These are phyloP conservation scores for Pachyuromys duprasi DNA, from an alignment of 2,797 vertebrate genomes.

Conservation along the genomic window DNA sequence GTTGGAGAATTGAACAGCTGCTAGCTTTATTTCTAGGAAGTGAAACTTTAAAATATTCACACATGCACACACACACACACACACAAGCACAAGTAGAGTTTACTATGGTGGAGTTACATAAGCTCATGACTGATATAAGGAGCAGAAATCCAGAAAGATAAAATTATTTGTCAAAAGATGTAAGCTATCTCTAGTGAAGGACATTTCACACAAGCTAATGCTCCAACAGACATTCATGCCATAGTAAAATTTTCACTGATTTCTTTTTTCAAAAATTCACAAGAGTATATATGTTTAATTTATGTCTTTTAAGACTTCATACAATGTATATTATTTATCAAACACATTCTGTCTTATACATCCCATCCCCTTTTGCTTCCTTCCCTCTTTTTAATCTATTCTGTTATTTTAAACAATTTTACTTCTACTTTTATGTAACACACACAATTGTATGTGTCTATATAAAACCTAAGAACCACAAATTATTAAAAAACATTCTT, in stretches of 20 bases:
- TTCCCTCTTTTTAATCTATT: not conserved
- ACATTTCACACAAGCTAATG: not conserved
- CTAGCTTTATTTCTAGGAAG: slow-evolving; percentile 57
- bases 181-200: slow-evolving; percentile 17
- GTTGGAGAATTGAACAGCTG: slow-evolving; percentile 49
- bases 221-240: not conserved
- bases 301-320: not conserved
- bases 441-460: not conserved
- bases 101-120: not conserved
- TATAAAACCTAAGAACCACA: not conserved
- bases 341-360: not conserved
- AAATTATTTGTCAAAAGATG: slow-evolving; percentile 28
- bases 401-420: not conserved
- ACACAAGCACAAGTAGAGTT: not conserved
- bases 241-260: not conserved
- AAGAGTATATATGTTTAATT: not conserved
- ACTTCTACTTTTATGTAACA: not conserved
- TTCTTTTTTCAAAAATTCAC: slow-evolving; percentile 12
- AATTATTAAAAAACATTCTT: not conserved
- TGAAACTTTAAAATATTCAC: not conserved
- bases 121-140: not conserved
- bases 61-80: not conserved
- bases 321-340: not conserved
- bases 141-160: not conserved
- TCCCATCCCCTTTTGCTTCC: not conserved